These are phyloP conservation scores for Dusona sp. DNA, from an alignment of 2,888 invertebrate species.

Conservation along the genomic window DNA sequence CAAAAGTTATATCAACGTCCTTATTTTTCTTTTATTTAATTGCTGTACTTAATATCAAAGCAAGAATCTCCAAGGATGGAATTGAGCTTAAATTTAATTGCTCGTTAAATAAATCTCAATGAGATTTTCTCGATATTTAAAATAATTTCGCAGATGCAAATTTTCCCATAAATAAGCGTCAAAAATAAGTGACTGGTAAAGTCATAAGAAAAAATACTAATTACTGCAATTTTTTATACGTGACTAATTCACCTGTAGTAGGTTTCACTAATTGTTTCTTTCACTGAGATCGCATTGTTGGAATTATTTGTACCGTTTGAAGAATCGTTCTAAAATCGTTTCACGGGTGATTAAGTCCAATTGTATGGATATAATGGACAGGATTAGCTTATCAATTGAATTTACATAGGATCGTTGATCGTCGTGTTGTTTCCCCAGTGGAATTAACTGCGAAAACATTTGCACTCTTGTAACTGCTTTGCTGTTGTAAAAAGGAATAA, in stretches of 20 bases:
- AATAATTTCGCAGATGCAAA: background rate
- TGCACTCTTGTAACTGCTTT: conserved; percentile 52
- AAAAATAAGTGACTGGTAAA: background rate
- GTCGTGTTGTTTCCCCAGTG: conserved; percentile 37
- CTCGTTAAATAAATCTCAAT: background rate
- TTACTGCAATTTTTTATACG: background rate
- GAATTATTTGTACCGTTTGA: conserved; percentile 25
- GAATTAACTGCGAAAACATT: conserved; percentile 62
- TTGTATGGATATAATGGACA: conserved; percentile 8
- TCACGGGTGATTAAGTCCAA: conserved; percentile 18
- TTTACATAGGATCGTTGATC: conserved; percentile 46
- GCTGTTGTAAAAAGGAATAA: conserved; percentile 27
- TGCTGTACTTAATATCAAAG: background rate
- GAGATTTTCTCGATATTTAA: background rate
- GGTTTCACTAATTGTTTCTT: conserved; percentile 21
- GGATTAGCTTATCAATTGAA: conserved; percentile 18
- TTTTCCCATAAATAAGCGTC: background rate
- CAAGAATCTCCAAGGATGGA: background rate
- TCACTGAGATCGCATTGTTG: background rate
- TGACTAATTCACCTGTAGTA: background rate
- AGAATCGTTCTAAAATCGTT: conserved; percentile 11
- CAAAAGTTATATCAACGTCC: background rate
- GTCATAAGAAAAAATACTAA: background rate
- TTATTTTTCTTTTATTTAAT: background rate
- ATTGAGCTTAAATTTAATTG: background rate